A percentile compares a stretch with the other conserved stretches of the same genome.
Evolutionary conservation across 2,113 vertebrate genomes (phyloP).

Genomic region (Neodon shergylaensis): DNA sequence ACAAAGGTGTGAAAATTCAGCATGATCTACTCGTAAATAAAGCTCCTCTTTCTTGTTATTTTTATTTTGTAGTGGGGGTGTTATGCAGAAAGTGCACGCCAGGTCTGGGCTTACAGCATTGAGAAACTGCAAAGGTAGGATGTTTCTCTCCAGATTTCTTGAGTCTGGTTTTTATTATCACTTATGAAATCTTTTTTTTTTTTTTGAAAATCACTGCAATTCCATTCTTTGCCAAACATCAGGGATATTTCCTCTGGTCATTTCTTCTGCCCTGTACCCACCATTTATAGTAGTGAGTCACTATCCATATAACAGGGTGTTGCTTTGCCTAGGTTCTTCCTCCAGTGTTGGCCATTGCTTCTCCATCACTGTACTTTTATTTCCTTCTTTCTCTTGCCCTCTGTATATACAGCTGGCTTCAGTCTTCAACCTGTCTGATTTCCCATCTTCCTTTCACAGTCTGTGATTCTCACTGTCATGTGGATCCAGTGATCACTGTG

Average conservation of each 20-base stretch:
- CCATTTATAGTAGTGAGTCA: fast-evolving
- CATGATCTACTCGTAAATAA: not conserved
- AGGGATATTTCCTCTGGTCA: not conserved
- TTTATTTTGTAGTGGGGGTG: not conserved
- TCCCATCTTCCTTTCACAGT: not conserved
- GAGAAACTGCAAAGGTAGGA: not conserved
- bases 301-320: fast-evolving
- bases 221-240: not conserved
- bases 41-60: not conserved
- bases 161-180: not conserved
- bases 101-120: not conserved
- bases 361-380: fast-evolving
- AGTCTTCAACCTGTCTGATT: not conserved
- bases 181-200: not conserved
- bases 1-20: not conserved
- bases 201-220: not conserved
- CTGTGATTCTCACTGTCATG: not conserved
- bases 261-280: not conserved
- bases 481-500: not conserved
- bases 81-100: not conserved
- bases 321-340: not conserved
- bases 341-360: not conserved
- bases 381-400: not conserved
- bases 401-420: fast-evolving
- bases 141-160: not conserved